Evolutionary conservation across 2,888 invertebrate species (phyloP).

Genomic region (Torymus texanus): DNA sequence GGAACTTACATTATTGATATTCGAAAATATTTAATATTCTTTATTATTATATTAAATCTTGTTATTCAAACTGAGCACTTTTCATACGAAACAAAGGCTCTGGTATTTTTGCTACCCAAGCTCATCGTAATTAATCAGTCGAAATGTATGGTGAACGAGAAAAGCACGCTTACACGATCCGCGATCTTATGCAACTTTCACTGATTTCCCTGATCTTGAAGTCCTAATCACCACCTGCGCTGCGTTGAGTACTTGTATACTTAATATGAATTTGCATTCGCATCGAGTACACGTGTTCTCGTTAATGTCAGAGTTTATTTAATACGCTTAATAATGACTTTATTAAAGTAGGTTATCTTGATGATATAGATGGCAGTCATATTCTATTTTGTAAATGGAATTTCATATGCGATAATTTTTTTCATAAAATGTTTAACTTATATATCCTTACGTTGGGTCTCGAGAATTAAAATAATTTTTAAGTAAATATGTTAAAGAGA

Average conservation of each 20-base stretch:
- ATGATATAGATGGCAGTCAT: background rate
- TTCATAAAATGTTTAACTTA: too few relatives aligned
- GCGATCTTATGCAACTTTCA: conserved; percentile 11
- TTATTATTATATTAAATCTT: too few relatives aligned
- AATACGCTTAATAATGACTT: conserved; percentile 4
- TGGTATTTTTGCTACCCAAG: too few relatives aligned
- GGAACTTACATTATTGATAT: too few relatives aligned
- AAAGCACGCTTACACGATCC: background rate
- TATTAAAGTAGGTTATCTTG: background rate
- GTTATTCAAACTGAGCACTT: too few relatives aligned
- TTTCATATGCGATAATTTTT: background rate
- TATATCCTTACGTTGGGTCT: too few relatives aligned
- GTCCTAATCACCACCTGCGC: conserved; percentile 21
- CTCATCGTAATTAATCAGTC: too few relatives aligned
- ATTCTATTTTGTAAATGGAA: background rate
- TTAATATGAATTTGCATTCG: conserved; percentile 8
- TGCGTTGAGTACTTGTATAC: background rate
- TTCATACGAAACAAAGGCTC: too few relatives aligned
- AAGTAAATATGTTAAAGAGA: too few relatives aligned
- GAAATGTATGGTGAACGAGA: background rate
- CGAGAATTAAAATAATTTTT: too few relatives aligned
- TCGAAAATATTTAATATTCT: too few relatives aligned
- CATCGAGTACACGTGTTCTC: background rate
- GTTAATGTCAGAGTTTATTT: conserved; percentile 6
- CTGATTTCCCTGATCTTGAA: conserved; percentile 24